Conservation (phyloP, 35 echinoderm and acorn worm species). For the Holothuria glaberrima region DNA sequence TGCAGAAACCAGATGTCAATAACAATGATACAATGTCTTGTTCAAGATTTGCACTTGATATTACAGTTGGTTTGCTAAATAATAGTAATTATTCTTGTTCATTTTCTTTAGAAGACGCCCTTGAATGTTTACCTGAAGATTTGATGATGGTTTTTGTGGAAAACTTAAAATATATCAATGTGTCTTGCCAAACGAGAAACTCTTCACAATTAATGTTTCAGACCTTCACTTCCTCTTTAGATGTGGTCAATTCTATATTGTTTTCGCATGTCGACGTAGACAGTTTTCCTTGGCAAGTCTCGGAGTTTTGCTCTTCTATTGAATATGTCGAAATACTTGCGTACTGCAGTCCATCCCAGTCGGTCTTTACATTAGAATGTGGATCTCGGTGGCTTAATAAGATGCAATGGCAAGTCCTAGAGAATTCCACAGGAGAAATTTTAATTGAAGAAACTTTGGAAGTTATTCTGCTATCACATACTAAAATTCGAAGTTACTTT, state of each 20-base stretch:
- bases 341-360: neutral
- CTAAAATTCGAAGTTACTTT: constrained; percentile 1
- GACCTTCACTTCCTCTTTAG: neutral
- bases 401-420: neutral
- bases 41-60: neutral
- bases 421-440: neutral
- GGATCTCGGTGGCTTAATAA: constrained; percentile 1
- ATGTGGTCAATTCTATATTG: neutral
- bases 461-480: neutral
- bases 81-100: neutral
- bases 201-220: neutral
- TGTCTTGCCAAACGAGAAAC: neutral
- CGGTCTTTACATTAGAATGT: neutral
- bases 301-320: neutral
- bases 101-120: neutral
- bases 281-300: neutral
- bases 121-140: neutral
- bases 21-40: neutral
- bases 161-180: neutral
- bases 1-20: neutral
- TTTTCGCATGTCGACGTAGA: neutral
- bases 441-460: neutral
- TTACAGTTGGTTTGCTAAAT: neutral
- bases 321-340: neutral
- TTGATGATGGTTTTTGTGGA: neutral